phyloP scores from a whole-genome alignment of 2,797 vertebrate species.

The Amphiprion clarkii region DNA sequence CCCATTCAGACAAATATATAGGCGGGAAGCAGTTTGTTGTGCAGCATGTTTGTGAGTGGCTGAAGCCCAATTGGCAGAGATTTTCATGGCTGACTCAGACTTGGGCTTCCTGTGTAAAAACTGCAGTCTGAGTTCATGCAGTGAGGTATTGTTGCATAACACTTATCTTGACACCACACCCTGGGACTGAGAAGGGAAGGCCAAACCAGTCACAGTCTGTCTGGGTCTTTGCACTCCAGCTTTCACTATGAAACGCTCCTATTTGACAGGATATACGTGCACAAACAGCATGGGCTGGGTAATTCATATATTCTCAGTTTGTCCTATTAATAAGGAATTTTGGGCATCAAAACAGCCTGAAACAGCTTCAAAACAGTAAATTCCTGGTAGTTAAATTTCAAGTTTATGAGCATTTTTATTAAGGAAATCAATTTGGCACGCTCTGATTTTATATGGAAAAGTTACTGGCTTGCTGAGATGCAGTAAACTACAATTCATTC shows the following conservation, averaged over 20 bases:
- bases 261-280: constrained; percentile 17
- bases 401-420: constrained; percentile 56
- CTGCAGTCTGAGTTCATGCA: constrained; percentile 70
- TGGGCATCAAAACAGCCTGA: constrained; percentile 33
- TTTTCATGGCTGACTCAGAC: constrained; percentile 74
- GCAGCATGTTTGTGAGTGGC: constrained; percentile 62
- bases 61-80: constrained; percentile 70
- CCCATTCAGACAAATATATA: constrained; percentile 31
- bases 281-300: background rate
- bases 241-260: constrained; percentile 35
- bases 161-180: constrained; percentile 81
- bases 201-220: constrained; percentile 67
- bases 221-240: constrained; percentile 52
- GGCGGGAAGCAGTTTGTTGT: constrained; percentile 52
- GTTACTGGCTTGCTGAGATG: constrained; percentile 51
- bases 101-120: constrained; percentile 79
- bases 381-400: constrained; percentile 19
- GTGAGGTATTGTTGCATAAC: constrained; percentile 79
- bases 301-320: constrained; percentile 9
- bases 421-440: constrained; percentile 63
- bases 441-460: constrained; percentile 70
- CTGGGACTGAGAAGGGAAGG: constrained; percentile 66
- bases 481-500: constrained; percentile 47
- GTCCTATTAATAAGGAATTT: constrained; percentile 25
- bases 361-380: constrained; percentile 35